Conservation (phyloP, 2,113 vertebrate genomes). For the Hipposideros armiger region DNA sequence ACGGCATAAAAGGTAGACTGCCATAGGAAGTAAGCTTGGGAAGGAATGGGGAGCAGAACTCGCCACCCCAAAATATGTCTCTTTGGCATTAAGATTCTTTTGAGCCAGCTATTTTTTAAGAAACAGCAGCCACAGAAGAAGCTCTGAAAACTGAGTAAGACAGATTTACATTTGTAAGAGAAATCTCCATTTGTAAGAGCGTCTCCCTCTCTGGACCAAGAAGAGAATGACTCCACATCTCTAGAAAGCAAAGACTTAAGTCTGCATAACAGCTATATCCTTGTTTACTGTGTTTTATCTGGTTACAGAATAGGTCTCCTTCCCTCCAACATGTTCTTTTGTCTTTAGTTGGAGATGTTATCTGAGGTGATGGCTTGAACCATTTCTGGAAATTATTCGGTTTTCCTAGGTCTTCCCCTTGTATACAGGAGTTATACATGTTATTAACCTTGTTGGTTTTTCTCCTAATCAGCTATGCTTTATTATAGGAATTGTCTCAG, state of each 20-base stretch:
- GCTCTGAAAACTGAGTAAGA: not conserved
- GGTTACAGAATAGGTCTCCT: not conserved
- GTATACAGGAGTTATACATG: not conserved
- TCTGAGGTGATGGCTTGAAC: not conserved
- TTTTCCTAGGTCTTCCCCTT: not conserved
- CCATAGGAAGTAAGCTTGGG: not conserved
- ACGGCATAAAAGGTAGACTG: not conserved
- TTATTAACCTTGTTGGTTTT: not conserved
- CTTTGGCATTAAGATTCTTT: not conserved
- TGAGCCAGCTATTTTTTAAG: not conserved
- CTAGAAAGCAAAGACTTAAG: not conserved
- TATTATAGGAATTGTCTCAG: not conserved
- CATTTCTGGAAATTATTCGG: not conserved
- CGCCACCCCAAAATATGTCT: not conserved
- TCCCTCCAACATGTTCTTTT: not conserved
- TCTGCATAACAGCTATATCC: not conserved
- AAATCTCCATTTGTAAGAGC: not conserved
- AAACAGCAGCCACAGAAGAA: not conserved
- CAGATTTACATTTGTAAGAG: not conserved
- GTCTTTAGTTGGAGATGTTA: not conserved
- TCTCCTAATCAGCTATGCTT: not conserved
- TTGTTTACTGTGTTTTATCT: not conserved
- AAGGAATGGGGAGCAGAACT: not conserved
- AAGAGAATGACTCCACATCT: not conserved
- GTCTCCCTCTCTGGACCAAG: not conserved